Conservation (phyloP, 2,113 vertebrate genomes). For the Macrotus californicus region DNA sequence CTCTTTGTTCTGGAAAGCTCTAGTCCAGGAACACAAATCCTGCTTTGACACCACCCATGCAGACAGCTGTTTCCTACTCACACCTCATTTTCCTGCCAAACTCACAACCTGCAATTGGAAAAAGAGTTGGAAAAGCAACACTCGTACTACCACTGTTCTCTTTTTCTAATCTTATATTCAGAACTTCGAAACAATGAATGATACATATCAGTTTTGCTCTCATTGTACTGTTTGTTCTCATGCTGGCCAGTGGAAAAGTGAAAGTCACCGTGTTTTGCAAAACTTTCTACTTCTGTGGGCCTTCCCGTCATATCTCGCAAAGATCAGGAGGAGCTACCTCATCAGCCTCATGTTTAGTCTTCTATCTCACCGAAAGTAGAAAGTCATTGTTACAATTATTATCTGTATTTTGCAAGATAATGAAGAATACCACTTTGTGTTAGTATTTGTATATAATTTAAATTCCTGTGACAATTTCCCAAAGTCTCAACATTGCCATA, state of each 20-base stretch:
- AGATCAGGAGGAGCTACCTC: neutral
- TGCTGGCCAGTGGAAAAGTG: neutral
- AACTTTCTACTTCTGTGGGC: neutral
- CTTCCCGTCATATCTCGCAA: neutral
- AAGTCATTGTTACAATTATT: neutral
- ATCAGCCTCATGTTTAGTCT: neutral
- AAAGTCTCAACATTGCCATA: neutral
- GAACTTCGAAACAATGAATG: neutral
- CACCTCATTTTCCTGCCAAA: slow-evolving; percentile 32
- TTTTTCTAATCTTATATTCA: neutral
- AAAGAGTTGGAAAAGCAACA: neutral
- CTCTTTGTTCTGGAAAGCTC: slow-evolving; percentile 53
- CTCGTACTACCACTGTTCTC: neutral
- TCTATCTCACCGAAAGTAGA: neutral
- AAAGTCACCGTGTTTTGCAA: neutral
- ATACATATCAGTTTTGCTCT: neutral
- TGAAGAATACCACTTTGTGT: neutral
- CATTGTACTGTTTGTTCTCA: neutral
- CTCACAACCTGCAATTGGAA: neutral
- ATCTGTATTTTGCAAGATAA: neutral
- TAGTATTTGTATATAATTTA: neutral
- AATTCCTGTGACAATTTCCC: neutral
- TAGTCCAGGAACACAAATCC: slow-evolving; percentile 54
- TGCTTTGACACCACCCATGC: slow-evolving; percentile 12
- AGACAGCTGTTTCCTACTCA: slow-evolving; percentile 54